Conservation (phyloP, 2,797 vertebrate genomes). For the Xenentodon cancila region DNA sequence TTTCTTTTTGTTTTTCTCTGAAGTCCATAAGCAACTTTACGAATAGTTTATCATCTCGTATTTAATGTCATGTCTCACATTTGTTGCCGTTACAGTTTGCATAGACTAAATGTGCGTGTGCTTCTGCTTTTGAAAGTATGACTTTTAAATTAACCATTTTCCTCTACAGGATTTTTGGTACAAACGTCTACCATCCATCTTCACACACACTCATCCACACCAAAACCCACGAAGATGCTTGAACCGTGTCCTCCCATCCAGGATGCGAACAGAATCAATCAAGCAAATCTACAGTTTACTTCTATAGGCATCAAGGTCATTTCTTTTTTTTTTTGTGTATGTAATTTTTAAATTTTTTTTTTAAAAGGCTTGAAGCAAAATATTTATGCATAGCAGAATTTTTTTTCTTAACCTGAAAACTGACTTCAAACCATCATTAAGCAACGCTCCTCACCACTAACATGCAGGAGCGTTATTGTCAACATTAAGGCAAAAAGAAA, state of each 20-base stretch:
- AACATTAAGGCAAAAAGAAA: conserved; percentile 65
- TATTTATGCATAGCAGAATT: conserved; percentile 94
- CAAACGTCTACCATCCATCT: conserved; percentile 48
- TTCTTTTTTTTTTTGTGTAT: conserved; percentile 56
- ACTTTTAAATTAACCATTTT: conserved; percentile 62
- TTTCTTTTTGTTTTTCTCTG: conserved; percentile 40
- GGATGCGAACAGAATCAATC: conserved; percentile 74
- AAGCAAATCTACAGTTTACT: conserved; percentile 87
- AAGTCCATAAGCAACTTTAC: conserved; percentile 51
- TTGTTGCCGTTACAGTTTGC: conserved; percentile 83
- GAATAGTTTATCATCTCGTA: conserved; percentile 50
- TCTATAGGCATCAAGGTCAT: conserved; percentile 93
- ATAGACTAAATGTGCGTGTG: conserved; percentile 88
- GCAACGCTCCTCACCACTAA: too few relatives aligned
- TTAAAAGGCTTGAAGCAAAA: conserved; percentile 93
- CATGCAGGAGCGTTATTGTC: conserved; percentile 61
- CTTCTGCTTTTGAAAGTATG: conserved; percentile 82
- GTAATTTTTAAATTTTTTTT: conserved; percentile 40
- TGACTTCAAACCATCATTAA: conserved; percentile 77
- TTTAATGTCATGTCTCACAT: conserved; percentile 68
- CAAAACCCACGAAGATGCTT: conserved; percentile 79
- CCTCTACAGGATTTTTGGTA: conserved; percentile 74
- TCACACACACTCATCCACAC: conserved; percentile 47
- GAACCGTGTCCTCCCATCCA: conserved; percentile 79
- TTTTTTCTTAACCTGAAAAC: conserved; percentile 68